phyloP scores from a whole-genome alignment of 2,888 invertebrate species.

The Chelonus formosanus region DNA sequence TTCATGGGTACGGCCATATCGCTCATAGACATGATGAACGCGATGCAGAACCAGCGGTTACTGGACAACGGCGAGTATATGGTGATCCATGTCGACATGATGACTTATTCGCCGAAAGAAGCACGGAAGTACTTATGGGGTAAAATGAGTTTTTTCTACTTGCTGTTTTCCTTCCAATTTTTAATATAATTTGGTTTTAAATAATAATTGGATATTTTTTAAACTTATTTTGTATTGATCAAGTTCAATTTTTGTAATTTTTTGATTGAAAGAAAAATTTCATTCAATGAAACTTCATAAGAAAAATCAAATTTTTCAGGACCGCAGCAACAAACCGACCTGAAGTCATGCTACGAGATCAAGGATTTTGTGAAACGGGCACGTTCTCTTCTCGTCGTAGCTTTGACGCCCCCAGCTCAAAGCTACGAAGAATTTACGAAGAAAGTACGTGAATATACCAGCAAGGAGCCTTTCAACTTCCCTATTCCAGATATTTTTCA shows the following conservation, averaged over 20 bases:
- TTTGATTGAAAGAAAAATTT: no score
- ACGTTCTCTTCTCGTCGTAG: slow-evolving; percentile 86
- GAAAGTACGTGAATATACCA: slow-evolving; percentile 82
- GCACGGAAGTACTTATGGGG: slow-evolving; percentile 84
- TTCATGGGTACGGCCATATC: slow-evolving; percentile 88
- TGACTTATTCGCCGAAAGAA: slow-evolving; percentile 81
- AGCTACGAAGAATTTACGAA: slow-evolving; percentile 81
- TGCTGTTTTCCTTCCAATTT: neutral
- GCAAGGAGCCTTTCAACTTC: slow-evolving; percentile 83
- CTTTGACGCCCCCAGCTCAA: slow-evolving; percentile 82
- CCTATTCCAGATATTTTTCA: slow-evolving; percentile 70
- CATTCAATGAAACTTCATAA: no score
- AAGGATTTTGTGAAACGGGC: slow-evolving; percentile 75
- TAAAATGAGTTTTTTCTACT: slow-evolving; percentile 65
- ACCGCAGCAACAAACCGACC: slow-evolving; percentile 69
- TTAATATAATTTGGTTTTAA: no score
- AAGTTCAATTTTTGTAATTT: no score
- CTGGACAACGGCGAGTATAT: slow-evolving; percentile 94
- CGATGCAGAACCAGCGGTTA: slow-evolving; percentile 87
- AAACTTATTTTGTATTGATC: neutral
- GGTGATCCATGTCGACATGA: slow-evolving; percentile 93
- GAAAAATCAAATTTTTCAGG: slow-evolving; percentile 54
- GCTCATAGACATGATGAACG: slow-evolving; percentile 89
- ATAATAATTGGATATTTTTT: slow-evolving; percentile 9
- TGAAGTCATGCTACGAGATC: slow-evolving; percentile 71